Base-by-base conservation (phyloP, 2,113 vertebrate species). In the Ia io region DNA sequence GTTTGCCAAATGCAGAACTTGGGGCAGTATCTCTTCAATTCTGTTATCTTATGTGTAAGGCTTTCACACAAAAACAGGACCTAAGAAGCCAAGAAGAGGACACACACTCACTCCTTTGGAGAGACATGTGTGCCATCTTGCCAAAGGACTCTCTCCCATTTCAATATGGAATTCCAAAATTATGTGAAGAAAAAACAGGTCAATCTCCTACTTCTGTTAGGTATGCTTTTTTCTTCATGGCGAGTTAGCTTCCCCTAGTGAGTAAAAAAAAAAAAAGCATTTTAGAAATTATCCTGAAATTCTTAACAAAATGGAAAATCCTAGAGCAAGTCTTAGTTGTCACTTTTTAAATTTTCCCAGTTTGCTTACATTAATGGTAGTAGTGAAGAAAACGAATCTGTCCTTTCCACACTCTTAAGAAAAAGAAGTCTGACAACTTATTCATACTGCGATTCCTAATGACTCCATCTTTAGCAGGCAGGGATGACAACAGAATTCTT, bases 221-320 rank as follows among this genome's bases (percentile, higher is more conserved):
- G 2, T 67, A 67, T 79, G 30, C 22, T 79, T 37, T 37, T 87
- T 70, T 40, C 37, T 78, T 56, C 61, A 30, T 20, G 18, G 49
- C 1, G 37, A 70, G 4, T 23, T 73, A 71, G 9, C 30, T 80
- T 61, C 67, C 93, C 12, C 40, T 71, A 30, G 16, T 74, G 5
- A 56, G 20, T 74, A 35, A 78, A 78, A 40, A 49, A 32, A 78
- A 73, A 35, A 16, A 71, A 94, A 40, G 30, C 59, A 71, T 30
- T 78, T 93, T 79, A 6, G 3, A 88, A 95, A 61, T 53, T 67
- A 85, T 82, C 32, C 42, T 70, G 49, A 91, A 90, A 84, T 44
- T 84, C n/a, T 78, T 56, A 88, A 59, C 22, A 83, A 53, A 90
- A 83, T 77, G 40, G 17, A 88, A 88, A 95, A n/a, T 89, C 32